Conservation (phyloP, 2,888 invertebrate genomes). For the Agapetus fuscipes region DNA sequence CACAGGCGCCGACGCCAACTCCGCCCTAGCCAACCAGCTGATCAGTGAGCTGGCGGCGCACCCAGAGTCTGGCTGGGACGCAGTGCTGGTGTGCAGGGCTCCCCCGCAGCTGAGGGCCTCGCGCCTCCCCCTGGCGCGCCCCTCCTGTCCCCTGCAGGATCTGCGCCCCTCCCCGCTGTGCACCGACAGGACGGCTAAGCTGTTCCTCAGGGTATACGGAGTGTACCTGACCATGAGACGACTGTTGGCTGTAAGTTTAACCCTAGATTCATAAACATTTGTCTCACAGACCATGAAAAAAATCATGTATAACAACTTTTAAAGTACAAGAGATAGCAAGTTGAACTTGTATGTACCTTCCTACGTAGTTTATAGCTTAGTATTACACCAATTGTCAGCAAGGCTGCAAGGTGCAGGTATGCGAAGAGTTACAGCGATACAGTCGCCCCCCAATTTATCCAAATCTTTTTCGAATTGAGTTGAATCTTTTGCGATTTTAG, state of each 20-base stretch:
- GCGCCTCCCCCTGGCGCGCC: conserved; percentile 5
- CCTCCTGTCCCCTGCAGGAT: conserved; percentile 26
- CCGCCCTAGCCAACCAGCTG: conserved; percentile 12
- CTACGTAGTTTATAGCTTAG: too few species aligned
- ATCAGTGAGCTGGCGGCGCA: conserved; percentile 8
- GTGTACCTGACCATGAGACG: conserved; percentile 32
- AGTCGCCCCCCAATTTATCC: too few species aligned
- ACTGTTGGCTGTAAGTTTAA: conserved; percentile 29
- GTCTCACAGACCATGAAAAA: too few species aligned
- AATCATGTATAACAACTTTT: too few species aligned
- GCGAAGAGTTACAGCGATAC: too few species aligned
- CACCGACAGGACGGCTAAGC: conserved; percentile 33
- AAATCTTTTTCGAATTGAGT: too few species aligned
- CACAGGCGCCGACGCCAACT: conserved; percentile 9
- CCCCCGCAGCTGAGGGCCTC: conserved; percentile 6
- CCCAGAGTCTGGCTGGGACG: conserved; percentile 12
- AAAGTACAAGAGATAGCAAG: too few species aligned
- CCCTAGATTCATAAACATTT: not conserved
- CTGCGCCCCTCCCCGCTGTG: conserved; percentile 30
- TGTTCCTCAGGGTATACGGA: conserved; percentile 30
- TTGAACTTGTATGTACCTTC: too few species aligned
- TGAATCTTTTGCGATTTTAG: too few species aligned
- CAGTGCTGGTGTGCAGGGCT: conserved; percentile 13
- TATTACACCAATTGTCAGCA: too few species aligned
- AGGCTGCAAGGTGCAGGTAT: too few species aligned